Conservation (phyloP, 2,888 invertebrate genomes). For the Nemotelus pantherinus region DNA sequence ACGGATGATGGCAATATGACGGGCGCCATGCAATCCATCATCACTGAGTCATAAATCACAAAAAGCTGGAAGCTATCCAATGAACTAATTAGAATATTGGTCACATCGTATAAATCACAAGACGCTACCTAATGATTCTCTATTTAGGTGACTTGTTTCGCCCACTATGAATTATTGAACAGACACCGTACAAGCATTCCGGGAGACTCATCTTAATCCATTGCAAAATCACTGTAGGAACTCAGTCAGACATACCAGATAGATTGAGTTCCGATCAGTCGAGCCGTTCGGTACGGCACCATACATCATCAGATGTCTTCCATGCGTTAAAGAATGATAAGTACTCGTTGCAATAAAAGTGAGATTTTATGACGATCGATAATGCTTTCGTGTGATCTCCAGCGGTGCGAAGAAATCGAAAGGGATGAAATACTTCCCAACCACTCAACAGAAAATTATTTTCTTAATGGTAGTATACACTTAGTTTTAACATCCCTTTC, state of each 20-base stretch:
- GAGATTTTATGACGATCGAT: neutral
- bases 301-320: neutral
- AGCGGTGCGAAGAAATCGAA: neutral
- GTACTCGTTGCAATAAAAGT: neutral
- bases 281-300: too few species aligned
- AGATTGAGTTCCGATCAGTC: too few species aligned
- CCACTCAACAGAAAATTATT: too few species aligned
- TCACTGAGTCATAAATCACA: constrained; percentile 28
- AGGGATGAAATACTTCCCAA: neutral
- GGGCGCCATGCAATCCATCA: constrained; percentile 33
- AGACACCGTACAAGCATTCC: constrained; percentile 22
- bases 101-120: constrained; percentile 40
- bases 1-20: constrained; percentile 16
- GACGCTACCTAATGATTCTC: constrained; percentile 31
- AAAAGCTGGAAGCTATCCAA: constrained; percentile 36
- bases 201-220: constrained; percentile 31
- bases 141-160: constrained; percentile 33
- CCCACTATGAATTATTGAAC: constrained; percentile 30
- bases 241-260: neutral
- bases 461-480: too few species aligned
- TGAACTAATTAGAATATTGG: constrained; percentile 35
- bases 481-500: too few species aligned
- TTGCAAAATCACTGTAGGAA: constrained; percentile 14
- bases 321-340: neutral
- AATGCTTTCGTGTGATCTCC: neutral